Evolutionary conservation across 1,140 invertebrate genomes (phyloP).

Genomic region (Drosophila sulfurigaster): DNA sequence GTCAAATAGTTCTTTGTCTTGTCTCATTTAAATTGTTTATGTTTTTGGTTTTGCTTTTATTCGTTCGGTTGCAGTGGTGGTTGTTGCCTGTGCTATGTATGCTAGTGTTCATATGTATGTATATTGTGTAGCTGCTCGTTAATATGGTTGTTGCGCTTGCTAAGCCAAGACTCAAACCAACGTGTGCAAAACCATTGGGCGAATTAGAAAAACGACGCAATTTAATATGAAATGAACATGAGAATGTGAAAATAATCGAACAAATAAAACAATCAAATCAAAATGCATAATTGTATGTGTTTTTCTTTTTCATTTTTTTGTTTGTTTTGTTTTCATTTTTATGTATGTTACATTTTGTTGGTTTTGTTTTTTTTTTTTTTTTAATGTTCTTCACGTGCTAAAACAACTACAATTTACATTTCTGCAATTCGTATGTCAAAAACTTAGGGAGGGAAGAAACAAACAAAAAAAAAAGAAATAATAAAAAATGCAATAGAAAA

Average conservation of each 20-base stretch:
- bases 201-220: slow-evolving; percentile 11
- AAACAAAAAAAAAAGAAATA: slow-evolving; percentile 14
- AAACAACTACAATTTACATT: slow-evolving; percentile 32
- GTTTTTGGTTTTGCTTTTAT: slow-evolving; percentile 36
- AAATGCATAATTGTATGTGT: slow-evolving; percentile 24
- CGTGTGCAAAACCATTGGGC: slow-evolving; percentile 23
- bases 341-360: slow-evolving; percentile 37
- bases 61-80: slow-evolving; percentile 78
- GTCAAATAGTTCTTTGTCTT: slow-evolving; percentile 9
- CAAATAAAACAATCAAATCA: slow-evolving; percentile 33
- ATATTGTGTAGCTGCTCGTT: slow-evolving; percentile 30
- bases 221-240: neutral
- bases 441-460: slow-evolving; percentile 18
- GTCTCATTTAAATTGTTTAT: neutral
- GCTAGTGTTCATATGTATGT: slow-evolving; percentile 21
- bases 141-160: slow-evolving; percentile 37
- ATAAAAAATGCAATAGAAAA: slow-evolving; percentile 24
- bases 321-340: slow-evolving; percentile 24
- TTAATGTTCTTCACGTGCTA: slow-evolving; percentile 20
- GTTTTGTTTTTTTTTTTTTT: slow-evolving; percentile 32
- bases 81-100: slow-evolving; percentile 70
- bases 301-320: slow-evolving; percentile 32
- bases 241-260: slow-evolving; percentile 25
- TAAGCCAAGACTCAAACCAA: slow-evolving; percentile 42
- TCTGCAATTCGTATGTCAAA: slow-evolving; percentile 40